Conservation (phyloP, 2,888 invertebrate species). For the Hypena proboscidalis region DNA sequence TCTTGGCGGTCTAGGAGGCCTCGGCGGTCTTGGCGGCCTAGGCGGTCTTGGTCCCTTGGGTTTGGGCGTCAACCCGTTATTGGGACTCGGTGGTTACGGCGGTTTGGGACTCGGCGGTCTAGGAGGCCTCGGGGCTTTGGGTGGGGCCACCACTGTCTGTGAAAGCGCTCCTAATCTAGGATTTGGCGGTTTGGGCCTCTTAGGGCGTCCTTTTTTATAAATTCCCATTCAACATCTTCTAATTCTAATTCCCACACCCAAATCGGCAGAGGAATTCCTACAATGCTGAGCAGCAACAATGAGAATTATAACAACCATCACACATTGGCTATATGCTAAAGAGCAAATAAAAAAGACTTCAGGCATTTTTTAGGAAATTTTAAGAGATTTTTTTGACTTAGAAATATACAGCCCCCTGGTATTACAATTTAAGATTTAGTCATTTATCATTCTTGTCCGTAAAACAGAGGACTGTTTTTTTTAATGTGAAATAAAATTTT, state of each 20-base stretch:
- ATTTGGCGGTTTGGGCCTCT: slow-evolving; percentile 13
- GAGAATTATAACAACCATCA: slow-evolving; percentile 2
- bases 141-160: slow-evolving; percentile 23
- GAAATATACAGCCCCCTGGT: too few species aligned
- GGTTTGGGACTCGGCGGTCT: slow-evolving; percentile 12
- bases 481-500: too few species aligned
- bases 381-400: too few species aligned
- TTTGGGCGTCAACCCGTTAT: neutral
- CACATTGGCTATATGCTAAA: neutral
- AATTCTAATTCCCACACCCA: slow-evolving; percentile 13
- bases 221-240: slow-evolving; percentile 36
- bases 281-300: neutral
- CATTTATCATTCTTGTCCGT: too few species aligned
- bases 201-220: slow-evolving; percentile 57
- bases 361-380: slow-evolving; percentile 4
- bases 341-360: slow-evolving; percentile 25
- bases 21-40: slow-evolving; percentile 15
- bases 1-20: slow-evolving; percentile 24
- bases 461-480: too few species aligned
- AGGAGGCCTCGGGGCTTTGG: slow-evolving; percentile 2
- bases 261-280: slow-evolving; percentile 17
- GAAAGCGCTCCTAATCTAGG: slow-evolving; percentile 33
- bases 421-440: too few species aligned
- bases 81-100: slow-evolving; percentile 12
- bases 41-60: neutral